These are phyloP conservation scores for Sparidentex hasta DNA, from an alignment of 2,797 vertebrate species.

Conservation along the genomic window DNA sequence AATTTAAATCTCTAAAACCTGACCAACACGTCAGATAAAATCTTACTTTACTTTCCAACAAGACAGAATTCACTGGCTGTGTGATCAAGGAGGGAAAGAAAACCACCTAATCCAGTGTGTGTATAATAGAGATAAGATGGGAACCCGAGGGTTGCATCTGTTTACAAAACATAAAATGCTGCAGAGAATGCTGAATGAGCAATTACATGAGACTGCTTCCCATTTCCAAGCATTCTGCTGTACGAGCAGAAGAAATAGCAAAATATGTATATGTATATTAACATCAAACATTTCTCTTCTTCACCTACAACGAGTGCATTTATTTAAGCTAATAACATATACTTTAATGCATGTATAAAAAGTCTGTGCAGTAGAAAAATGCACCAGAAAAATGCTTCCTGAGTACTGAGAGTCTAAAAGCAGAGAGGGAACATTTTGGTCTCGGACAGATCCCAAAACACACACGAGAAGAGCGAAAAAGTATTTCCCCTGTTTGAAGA, in stretches of 20 bases:
- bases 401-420: conserved; percentile 58
- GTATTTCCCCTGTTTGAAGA: conserved; percentile 59
- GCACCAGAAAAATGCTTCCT: conserved; percentile 15
- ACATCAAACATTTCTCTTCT: not conserved
- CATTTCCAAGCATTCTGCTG: not conserved
- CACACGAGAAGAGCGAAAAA: conserved; percentile 55
- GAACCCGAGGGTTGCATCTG: not conserved
- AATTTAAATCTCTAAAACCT: not conserved
- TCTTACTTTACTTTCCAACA: not conserved
- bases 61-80: not conserved
- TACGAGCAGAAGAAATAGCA: not conserved
- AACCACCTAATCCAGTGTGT: not conserved
- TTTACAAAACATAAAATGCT: conserved; percentile 22
- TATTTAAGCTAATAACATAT: not conserved
- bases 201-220: not conserved
- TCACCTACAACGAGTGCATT: not conserved
- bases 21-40: not conserved
- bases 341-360: not conserved
- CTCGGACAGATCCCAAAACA: conserved; percentile 72
- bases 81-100: not conserved
- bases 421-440: conserved; percentile 65
- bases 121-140: not conserved
- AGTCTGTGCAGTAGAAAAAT: not conserved
- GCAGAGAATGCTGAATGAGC: not conserved
- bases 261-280: not conserved